phyloP scores from a whole-genome alignment of 2,888 invertebrate species.

The Anorthoa munda region DNA sequence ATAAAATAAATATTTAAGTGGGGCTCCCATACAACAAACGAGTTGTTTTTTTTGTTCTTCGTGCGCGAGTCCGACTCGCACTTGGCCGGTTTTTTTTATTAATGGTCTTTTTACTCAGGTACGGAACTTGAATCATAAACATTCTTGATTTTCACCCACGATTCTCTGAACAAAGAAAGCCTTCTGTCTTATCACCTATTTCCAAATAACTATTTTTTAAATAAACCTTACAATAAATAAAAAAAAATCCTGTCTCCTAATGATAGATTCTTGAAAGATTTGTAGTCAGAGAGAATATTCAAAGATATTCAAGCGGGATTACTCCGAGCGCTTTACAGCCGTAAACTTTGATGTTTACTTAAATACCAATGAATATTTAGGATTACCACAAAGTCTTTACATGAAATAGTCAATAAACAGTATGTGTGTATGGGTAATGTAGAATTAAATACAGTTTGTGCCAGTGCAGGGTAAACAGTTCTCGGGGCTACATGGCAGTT shows the following conservation, averaged over 20 bases:
- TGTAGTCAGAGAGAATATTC: conserved; percentile 5
- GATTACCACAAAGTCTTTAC: conserved; percentile 46
- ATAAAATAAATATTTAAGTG: no score
- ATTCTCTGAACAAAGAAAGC: neutral
- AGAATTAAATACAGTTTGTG: conserved; percentile 14
- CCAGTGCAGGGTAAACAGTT: conserved; percentile 8
- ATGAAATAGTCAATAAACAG: conserved; percentile 49
- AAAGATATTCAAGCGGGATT: conserved; percentile 29
- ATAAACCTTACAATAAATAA: conserved; percentile 8
- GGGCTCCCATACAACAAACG: no score
- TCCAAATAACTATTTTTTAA: neutral
- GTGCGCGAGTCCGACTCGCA: no score
- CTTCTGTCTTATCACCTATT: neutral
- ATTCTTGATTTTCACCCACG: neutral
- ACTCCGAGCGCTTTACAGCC: conserved; percentile 49
- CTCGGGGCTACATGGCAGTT: neutral
- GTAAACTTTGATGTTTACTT: conserved; percentile 63
- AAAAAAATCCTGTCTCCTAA: neutral
- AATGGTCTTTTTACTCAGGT: no score
- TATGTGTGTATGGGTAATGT: conserved; percentile 15
- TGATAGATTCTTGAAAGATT: conserved; percentile 2
- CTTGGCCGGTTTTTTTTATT: no score
- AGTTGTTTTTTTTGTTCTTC: no score
- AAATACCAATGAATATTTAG: conserved; percentile 62
- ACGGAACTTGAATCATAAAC: neutral